Base-by-base conservation (phyloP, 92 coral and sea anemone species). In the Phenganax stokvisi region DNA sequence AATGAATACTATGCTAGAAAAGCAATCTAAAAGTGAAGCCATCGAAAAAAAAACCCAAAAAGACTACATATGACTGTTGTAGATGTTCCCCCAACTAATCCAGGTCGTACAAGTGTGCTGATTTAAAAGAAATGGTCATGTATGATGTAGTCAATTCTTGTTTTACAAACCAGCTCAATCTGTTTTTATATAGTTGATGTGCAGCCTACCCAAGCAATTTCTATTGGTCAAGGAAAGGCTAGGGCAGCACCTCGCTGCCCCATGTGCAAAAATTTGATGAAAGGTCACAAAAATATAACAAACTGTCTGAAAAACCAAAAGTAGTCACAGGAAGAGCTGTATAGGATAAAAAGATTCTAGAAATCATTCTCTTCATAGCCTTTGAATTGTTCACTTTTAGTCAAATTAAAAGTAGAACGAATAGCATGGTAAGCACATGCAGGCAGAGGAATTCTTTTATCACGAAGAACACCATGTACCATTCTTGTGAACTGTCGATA, bases 381-480 rank as follows among this genome's bases (percentile, higher is more conserved):
- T 58, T 58, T n/a, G 17, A 58, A 58, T 12, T 58, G 63, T 58
- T 58, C 63, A 58, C 7, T 58, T 58, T 58, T 58, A 12, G 63
- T n/a, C 17, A 58, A 12, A 58, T 12, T 12, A n/a, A 58, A 58
- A 58, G 63, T 58, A 12, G 63, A 58, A 12, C 63, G 8, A n/a
- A 58, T 58, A 12, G 63, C 63, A 58, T 58, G 63, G 63, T 58
- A 58, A n/a, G 63, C 63, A 58, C 63, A 58, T 58, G 63, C 63
- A 12, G 63, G 63, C 8, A 58, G 63, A 12, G 63, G 63, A 58
- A 58, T 58, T n/a, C 63, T 58, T 58, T 58, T 58, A n/a, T 58
- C 63, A 58, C 17, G 8, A n/a, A 58, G 63, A 58, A 58, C 17
- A n/a, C 63, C 63, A 58, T 58, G 63, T 12, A 58, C 63, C 63